Evolutionary conservation across 1,140 invertebrate genomes (phyloP).

Genomic region (Drosophila biarmipes): DNA sequence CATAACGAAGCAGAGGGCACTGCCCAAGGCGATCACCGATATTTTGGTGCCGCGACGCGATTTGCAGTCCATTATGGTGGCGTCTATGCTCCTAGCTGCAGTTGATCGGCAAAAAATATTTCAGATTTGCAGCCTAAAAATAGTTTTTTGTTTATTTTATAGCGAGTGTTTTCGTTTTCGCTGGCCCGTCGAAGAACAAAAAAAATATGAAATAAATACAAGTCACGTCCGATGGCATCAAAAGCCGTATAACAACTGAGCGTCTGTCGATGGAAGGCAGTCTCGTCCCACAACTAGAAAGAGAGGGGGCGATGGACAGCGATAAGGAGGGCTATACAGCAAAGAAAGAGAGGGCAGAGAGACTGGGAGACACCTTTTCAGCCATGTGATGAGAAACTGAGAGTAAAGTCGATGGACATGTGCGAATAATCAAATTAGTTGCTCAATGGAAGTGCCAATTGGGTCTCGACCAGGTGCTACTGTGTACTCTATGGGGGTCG

Average conservation of each 20-base stretch:
- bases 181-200: neutral
- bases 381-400: conserved; percentile 3
- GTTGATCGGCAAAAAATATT: conserved; percentile 45
- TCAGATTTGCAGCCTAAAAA: conserved; percentile 71
- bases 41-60: conserved; percentile 82
- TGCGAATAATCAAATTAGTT: conserved; percentile 71
- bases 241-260: conserved; percentile 59
- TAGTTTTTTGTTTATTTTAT: conserved; percentile 75
- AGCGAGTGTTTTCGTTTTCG: conserved; percentile 37
- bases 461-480: conserved; percentile 31
- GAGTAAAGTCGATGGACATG: conserved; percentile 24
- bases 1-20: conserved; percentile 77
- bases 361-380: neutral
- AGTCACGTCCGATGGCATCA: conserved; percentile 52
- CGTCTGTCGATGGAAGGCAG: conserved; percentile 24
- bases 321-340: conserved; percentile 13
- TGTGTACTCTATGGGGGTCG: conserved; percentile 1
- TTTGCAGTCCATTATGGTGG: conserved; percentile 74
- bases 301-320: neutral
- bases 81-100: conserved; percentile 48
- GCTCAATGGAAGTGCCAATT: conserved; percentile 9
- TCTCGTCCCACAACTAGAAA: conserved; percentile 10
- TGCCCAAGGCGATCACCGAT: conserved; percentile 78
- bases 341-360: conserved; percentile 6
- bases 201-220: conserved; percentile 15